Evolutionary conservation across 1,140 invertebrate species (phyloP), one percentile per base, ranked within the genome.

Genomic region (Heliconius hewitsoni): DNA sequence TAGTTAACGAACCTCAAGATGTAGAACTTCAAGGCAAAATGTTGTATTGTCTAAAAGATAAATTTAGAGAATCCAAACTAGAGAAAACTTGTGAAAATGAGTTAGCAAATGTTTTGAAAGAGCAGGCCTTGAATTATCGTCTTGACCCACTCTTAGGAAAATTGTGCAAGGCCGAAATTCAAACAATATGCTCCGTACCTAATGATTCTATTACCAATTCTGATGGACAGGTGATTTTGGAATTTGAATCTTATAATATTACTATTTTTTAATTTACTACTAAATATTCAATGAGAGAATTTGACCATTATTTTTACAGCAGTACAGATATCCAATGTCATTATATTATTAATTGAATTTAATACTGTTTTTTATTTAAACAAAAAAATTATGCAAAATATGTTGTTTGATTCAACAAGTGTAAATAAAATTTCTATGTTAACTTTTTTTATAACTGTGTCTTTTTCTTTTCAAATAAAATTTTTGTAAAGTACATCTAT

Each of bases 41-140:
- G 5, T 96, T 97, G 72, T 95, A 96, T 83, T 97, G 97, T 85
- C 94, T 97, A 42, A 97, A 97, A 92, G 96, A 96, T 55, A 96
- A 97, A 91, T 98, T 98, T 82, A 96, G 97, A 9, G 95, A 97
- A 86, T 96, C 96, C 1, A 97, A 97, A 89, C 89, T 98, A 19
- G 96, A 96, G 9, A 87, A 94, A n/a, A 94, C 95, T 34, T 99
- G 98, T 91, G 97, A 98, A 85, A 96, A 96, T 85, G 97, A 98
- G 94, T 96, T 99, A 91, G 95, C 96, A 8, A 96, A 96, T 82
- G 96, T 98, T 74, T 95, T 99, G 55, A 96, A 97, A 91, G 98
- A 98, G 89, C 97, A 98, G 85, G 98, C 98, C 5, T 91, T 98
- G 37, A 98, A 99, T 95, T 98, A 98, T 88, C 96, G 97, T 87